Base-by-base conservation (phyloP, 2,797 vertebrate species). In the Neoniphon sammara region DNA sequence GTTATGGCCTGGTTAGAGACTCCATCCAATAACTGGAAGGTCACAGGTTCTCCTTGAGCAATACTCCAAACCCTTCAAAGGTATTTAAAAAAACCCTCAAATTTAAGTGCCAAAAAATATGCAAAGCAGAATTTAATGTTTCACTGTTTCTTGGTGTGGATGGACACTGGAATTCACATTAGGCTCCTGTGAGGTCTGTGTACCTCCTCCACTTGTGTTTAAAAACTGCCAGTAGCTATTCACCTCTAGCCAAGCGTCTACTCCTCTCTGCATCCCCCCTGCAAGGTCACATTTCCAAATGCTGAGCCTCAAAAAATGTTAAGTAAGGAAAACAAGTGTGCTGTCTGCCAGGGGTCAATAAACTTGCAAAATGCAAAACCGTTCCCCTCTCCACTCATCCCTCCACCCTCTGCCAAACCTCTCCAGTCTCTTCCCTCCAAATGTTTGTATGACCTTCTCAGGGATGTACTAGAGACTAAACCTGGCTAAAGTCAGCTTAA, bases 211-310 rank as follows among this genome's bases (percentile, higher is more conserved):
- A 20, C 31, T 57, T 76, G 68, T 47, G 36, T 56, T 82, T 49
- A 61, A 1, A 30, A 36, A 10, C 67, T 63, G 65, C 76, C 66
- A 69, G 3, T 49, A 66, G 72, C 39, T 57, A 0, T 36, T 65
- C 57, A 36, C 54, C 64, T 62, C 53, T 6, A 25, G 62, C 68
- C 73, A 75, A 80, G 64, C 65, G 53, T 74, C 55, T 42, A 7
- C 36, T 14, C 73, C 76, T 72, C 61, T 50, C 54, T 75, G 64
- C 66, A 62, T 64, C 72, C 66, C 2, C 78, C 52, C 64, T 49
- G 42, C 81, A 88, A 85, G 84, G 81, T 91, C 86, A 84, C 72
- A 64, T 81, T 83, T 80, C 67, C 62, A 85, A 91, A 87, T 61
- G 80, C 84, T 76, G 66, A 86, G 83, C 66, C 73, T 49, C 44